Base-by-base conservation (phyloP, 2,113 vertebrate species). In the Clarias gariepinus region DNA sequence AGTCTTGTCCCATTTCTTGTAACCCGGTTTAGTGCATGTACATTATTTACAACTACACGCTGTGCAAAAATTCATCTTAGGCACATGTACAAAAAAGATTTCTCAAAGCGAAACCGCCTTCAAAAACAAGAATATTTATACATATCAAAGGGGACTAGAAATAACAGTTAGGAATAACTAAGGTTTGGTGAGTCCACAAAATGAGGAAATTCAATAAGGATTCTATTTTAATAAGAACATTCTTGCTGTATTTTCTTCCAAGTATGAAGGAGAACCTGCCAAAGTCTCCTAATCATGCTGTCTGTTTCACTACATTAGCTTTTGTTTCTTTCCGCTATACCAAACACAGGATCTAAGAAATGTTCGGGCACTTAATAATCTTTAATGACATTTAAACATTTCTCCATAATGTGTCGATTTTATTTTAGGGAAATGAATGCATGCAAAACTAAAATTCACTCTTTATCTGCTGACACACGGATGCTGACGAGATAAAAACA, bases 41-140 rank as follows among this genome's bases (percentile, higher is more conserved):
- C 30, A 61, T 80, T 80, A 80, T 60, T 60, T 80, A 80, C 57
- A 80, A 10, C 28, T 80, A 55, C 21, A 52, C 19, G 23, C 68
- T 21, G 69, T 9, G 2, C 10, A 58, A 76, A 13, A 6, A 19
- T 47, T 47, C 47, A 47, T 74, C 30, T 71, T 10, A 57, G 74
- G 23, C 16, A 19, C 16, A 10, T 33, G 28, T 28, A 19, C 36
- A 23, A 15, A 36, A 81, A 41, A 36, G 36, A 36, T n/a, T 76
- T 41, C n/a, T 10, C 23, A 53, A 53, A 53, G 73, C 23, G 53
- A 53, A 76, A 11, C 25, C 2, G 21, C 3, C 19, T 47, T 73
- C 36, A 47, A 11, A 11, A 47, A 47, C 47, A 74, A 74, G 19
- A 69, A 69, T 15, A 3, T 55, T 78, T 57, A 6, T 19, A 57